Evolutionary conservation across 2,113 vertebrate species (phyloP), one percentile per base, ranked within the genome.

Genomic region (Daubentonia madagascariensis): DNA sequence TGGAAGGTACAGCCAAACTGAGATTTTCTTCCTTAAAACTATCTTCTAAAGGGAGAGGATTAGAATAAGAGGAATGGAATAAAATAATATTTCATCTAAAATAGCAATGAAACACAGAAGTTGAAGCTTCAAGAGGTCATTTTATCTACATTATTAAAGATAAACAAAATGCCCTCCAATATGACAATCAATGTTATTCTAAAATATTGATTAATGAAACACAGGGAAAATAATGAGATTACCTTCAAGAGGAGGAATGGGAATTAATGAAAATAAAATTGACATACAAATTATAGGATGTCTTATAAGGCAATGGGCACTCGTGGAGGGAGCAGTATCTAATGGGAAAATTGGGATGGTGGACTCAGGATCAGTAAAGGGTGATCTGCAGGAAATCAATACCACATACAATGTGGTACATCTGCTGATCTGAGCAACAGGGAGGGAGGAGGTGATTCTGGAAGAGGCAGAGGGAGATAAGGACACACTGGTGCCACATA

Each of bases 341-440:
- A 9, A 3, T 32, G 32, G 50, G 20, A 78, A 79, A 59, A 37
- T 18, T 11, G n/a, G 12, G 25, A 13, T 32, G 48, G 18, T 2
- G 23, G 23, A 43, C 61, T 35, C 35, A 48, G 90, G 45, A 30
- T 1, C 5, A 14, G 3, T 20, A 10, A 35, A 30, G 37, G 10
- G 18, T 5, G 5, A 10, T 18, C 0, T 5, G 0, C 48, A 23
- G 10, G 6, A 52, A 52, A 37, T 1, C 8, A n/a, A 6, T 17
- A 35, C 16, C 0, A 14, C 37, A 17, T 17, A 2, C 30, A 30
- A 4, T 0, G 30, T 0, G 1, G 57, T 17, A 59, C 32, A 67
- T 16, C 32, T 35, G 6, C 30, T 35, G 32, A 14, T 67, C 63
- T 67, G 5, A 16, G 63, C 63, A 35, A 2, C 63, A 67, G 63